phyloP scores from a whole-genome alignment of 2,797 vertebrate species.

The Protonibea diacanthus region DNA sequence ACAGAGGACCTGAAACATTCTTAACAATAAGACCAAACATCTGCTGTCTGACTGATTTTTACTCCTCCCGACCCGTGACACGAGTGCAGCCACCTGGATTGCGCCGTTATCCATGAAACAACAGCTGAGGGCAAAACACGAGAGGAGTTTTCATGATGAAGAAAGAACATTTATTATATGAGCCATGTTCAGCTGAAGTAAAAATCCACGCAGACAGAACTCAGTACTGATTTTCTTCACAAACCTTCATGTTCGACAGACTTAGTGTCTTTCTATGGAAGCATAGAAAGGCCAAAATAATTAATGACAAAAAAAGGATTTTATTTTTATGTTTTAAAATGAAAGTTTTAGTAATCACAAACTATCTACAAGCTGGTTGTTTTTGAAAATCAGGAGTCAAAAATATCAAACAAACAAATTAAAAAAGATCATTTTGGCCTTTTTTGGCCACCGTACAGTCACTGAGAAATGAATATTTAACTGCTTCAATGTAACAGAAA shows the following conservation, averaged over 20 bases:
- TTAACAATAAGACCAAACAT: neutral
- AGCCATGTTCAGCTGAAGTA: neutral
- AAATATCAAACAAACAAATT: neutral
- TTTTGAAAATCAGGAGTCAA: no score
- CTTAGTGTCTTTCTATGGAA: neutral
- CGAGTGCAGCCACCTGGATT: neutral
- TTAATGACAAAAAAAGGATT: neutral
- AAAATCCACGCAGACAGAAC: neutral
- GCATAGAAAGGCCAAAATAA: neutral
- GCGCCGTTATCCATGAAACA: neutral
- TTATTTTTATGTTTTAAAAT: no score
- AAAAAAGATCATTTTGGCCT: neutral
- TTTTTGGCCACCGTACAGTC: slow-evolving; percentile 1
- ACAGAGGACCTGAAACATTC: neutral
- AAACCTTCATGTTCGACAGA: neutral
- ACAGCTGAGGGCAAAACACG: slow-evolving; percentile 21
- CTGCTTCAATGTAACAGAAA: neutral
- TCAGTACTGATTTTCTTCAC: neutral
- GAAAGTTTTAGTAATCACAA: neutral
- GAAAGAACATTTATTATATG: neutral
- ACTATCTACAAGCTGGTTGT: neutral
- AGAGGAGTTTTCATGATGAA: neutral
- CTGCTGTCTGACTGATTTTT: neutral
- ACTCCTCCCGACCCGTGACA: neutral
- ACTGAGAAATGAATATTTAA: neutral